Conservation (phyloP, 1,140 invertebrate genomes). For the Gonioctena quinquepunctata region DNA sequence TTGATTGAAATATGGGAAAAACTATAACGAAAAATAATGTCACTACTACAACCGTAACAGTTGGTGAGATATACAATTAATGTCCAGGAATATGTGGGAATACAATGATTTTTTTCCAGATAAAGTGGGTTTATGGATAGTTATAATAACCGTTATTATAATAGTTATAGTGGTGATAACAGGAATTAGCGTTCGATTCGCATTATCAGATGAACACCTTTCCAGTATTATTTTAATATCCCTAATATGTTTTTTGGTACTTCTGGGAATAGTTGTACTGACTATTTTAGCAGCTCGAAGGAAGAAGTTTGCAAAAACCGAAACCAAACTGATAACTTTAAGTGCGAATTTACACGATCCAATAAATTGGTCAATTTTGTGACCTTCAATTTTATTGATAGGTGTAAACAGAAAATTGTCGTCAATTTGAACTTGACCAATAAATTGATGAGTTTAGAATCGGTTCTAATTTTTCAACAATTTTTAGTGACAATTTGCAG, state of each 20-base stretch:
- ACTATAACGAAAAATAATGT: neutral
- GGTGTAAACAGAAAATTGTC: no score
- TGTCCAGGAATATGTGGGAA: neutral
- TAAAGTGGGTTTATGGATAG: constrained; percentile 7
- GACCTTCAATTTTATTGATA: no score
- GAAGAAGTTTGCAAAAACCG: neutral
- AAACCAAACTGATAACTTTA: no score
- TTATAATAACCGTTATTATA: neutral
- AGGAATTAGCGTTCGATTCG: neutral
- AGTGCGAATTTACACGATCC: no score
- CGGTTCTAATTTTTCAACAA: no score
- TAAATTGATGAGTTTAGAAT: no score
- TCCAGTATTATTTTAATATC: constrained; percentile 4
- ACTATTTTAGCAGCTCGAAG: neutral
- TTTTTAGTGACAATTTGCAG: no score
- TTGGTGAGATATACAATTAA: no score
- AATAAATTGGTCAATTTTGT: no score
- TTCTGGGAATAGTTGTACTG: neutral
- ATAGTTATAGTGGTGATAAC: neutral
- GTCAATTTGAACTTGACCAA: no score
- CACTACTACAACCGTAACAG: neutral
- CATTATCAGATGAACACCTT: neutral
- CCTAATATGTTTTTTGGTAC: neutral
- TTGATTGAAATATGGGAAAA: neutral
- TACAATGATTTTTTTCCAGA: constrained; percentile 3